Conservation (phyloP, 1,140 invertebrate genomes). For the Aphidius ervi region DNA sequence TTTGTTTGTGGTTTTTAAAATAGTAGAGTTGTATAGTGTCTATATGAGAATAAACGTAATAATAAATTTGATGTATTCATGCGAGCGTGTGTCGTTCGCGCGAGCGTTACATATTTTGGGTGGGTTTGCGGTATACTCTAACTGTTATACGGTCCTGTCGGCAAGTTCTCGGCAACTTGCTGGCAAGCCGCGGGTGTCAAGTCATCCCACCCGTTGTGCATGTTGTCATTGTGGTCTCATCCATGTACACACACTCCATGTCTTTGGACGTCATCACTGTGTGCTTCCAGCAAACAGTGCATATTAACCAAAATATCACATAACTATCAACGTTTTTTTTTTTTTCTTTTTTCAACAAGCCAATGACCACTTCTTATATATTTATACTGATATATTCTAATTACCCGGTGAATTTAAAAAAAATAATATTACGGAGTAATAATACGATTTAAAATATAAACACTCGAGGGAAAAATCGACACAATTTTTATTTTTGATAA, state of each 20-base stretch:
- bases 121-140: background rate
- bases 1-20: too few species aligned
- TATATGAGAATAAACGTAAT: background rate
- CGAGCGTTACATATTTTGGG: conserved; percentile 15
- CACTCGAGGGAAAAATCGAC: too few species aligned
- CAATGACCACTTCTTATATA: too few species aligned
- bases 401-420: too few species aligned
- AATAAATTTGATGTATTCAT: conserved; percentile 17
- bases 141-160: conserved; percentile 32
- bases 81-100: conserved; percentile 11
- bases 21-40: too few species aligned
- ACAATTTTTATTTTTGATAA: too few species aligned
- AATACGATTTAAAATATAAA: too few species aligned
- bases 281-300: too few species aligned
- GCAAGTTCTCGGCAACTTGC: conserved; percentile 34
- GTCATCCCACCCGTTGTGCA: conserved; percentile 46
- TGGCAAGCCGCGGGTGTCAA: conserved; percentile 30
- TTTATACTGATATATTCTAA: too few species aligned
- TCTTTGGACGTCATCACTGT: background rate
- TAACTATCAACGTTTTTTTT: conserved; percentile 20
- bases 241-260: background rate
- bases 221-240: conserved; percentile 49
- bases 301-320: background rate
- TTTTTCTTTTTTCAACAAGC: too few species aligned
- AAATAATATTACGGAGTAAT: too few species aligned